Base-by-base conservation (phyloP, 2,113 vertebrate genomes). In the Toxostoma redivivum region DNA sequence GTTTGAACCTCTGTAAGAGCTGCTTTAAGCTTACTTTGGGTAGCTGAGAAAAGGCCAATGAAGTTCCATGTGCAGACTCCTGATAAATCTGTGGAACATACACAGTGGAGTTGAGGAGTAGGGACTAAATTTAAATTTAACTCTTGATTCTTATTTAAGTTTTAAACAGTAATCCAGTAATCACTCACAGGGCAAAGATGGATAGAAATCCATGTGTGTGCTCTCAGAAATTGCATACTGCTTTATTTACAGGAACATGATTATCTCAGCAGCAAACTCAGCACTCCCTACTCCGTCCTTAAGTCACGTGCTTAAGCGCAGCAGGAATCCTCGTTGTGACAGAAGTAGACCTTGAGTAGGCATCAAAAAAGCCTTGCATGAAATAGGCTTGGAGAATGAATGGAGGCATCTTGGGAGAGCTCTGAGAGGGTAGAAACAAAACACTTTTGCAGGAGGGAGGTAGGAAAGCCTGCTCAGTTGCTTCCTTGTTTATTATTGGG, bases 181-280 rank as follows among this genome's bases (percentile, higher is more conserved):
- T 48, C 35, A 13, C 5, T 81, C 20, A 69, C 21, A 77, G 20
- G 15, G 15, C 51, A 33, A 81, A 61, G 72, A 45, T 1, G 2
- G 45, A 47, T 62, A 28, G 62, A 85, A 73, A 64, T 30, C 13
- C 19, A 35, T 40, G 35, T 72, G 6, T 0, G 0, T 28, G 8
- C 30, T 81, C 62, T 53, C n/a, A 85, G 70, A 84, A 91, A 51
- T 19, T 37, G 23, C 33, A 48, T 71, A 33, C 28, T 47, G 15
- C 64, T 93, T 72, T 58, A 30, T 53, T 44, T 57, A 15, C 31
- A 44, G 48, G 48, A 58, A 62, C 21, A 20, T 20, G 2, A 33
- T 44, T 92, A 45, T 56, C 33, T 71, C 35, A n/a, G 42, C 5
- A 15, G 48, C 58, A 81, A 44, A 64, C 28, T 35, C 38, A 50